Evolutionary conservation across 53 echinoderm and acorn worm species (phyloP).

Genomic region (Holothuria scabra): DNA sequence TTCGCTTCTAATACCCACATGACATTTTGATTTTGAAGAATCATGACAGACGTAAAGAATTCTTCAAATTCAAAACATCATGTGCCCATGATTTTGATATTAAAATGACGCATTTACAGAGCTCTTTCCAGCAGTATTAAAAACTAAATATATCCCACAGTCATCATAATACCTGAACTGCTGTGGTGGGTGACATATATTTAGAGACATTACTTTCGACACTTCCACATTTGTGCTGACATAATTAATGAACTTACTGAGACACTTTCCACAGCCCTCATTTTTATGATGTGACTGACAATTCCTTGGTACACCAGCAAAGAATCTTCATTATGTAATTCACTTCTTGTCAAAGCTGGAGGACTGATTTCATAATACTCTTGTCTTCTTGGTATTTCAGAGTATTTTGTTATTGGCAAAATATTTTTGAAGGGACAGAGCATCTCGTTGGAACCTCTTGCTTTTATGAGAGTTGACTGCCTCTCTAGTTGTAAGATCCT

Average conservation of each 20-base stretch:
- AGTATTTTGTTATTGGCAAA: background rate
- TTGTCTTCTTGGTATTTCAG: background rate
- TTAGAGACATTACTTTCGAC: too few species aligned
- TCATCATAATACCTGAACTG: too few species aligned
- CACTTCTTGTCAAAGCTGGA: background rate
- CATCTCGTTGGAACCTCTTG: background rate
- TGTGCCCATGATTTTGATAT: too few species aligned
- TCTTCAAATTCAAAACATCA: too few species aligned
- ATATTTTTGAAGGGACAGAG: slow-evolving; percentile 19
- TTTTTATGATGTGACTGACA: background rate
- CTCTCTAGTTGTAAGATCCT: slow-evolving; percentile 2
- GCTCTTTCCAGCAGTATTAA: too few species aligned
- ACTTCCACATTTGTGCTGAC: too few species aligned
- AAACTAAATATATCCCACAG: too few species aligned
- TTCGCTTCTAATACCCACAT: too few species aligned
- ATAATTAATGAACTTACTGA: background rate
- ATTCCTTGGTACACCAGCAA: slow-evolving; percentile 29
- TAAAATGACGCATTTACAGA: too few species aligned
- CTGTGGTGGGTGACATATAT: too few species aligned
- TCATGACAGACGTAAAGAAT: too few species aligned
- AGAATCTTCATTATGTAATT: slow-evolving; percentile 6
- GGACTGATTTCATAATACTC: slow-evolving; percentile 23
- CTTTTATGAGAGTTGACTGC: background rate
- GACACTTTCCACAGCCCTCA: background rate
- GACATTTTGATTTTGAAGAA: too few species aligned